Evolutionary conservation across 2,113 vertebrate species (phyloP), one percentile per base, ranked within the genome.

Genomic region (Mesembrinibis cayennensis): DNA sequence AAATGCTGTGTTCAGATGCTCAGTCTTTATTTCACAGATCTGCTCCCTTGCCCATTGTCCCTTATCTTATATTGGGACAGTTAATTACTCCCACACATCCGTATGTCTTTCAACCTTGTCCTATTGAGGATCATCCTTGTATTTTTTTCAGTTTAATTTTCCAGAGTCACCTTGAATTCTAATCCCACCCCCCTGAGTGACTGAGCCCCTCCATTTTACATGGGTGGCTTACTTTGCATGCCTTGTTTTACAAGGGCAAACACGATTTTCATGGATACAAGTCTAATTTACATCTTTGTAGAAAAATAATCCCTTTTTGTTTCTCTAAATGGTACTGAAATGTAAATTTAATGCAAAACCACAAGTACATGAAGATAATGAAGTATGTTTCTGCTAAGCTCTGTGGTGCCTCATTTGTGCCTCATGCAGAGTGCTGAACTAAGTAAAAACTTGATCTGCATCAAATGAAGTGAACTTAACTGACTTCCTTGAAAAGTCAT

Each of bases 391-490:
- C 77, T 88, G 72, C 77, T 76, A 84, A 79, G 36, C 53, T 62
- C 74, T 90, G 36, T 3, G 20, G 66, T 69, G 45, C 47, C 40
- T 97, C 73, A 65, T 72, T 79, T 84, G 62, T 82, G 44, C 45
- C 82, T 93, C 45, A 42, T 10, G 40, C 44, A 84, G 82, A 96
- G n/a, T 89, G 93, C 95, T 96, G 90, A 96, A 87, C 67, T 96
- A 96, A 91, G 29, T 95, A 69, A 82, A 92, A 97, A 87, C 89
- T 83, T 89, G 84, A 82, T 96, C 44, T 91, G 61, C 59, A 67
- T 65, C 74, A 92, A 71, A 87, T 87, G 34, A 90, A 91, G 84
- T 95, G 91, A 96, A 95, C 58, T 97, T 89, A 66, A 92, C 65
- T 76, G 79, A 82, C 52, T 87, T 88, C 53, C 52, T 61, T 79